These are phyloP conservation scores for Sitta carolinensis DNA, from an alignment of 2,797 vertebrate genomes.

Conservation along the genomic window DNA sequence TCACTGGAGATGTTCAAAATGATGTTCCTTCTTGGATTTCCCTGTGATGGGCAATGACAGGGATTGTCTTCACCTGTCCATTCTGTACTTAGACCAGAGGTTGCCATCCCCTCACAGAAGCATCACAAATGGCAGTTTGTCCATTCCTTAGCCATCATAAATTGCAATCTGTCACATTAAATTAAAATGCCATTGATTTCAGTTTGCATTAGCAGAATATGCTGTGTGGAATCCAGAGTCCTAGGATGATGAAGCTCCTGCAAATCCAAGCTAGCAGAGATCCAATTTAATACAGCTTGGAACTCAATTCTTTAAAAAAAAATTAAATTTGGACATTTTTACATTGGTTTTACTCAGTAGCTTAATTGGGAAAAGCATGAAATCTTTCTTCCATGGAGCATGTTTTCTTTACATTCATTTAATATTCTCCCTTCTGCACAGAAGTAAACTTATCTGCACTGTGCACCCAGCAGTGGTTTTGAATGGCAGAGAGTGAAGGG, in stretches of 20 bases:
- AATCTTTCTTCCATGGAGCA: background rate
- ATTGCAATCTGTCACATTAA: background rate
- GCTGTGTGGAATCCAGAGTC: background rate
- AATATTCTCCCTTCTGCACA: background rate
- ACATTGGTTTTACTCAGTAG: background rate
- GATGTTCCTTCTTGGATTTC: background rate
- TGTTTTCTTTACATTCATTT: background rate
- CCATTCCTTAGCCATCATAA: background rate
- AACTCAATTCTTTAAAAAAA: background rate
- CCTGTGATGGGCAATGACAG: background rate
- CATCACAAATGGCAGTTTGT: background rate
- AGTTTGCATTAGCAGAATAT: background rate
- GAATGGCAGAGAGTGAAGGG: background rate
- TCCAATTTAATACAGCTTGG: background rate
- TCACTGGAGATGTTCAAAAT: background rate
- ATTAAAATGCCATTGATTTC: constrained; percentile 9
- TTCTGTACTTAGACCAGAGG: background rate
- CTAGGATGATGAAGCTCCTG: background rate
- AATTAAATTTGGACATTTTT: background rate
- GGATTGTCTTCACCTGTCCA: background rate
- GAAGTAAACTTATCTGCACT: constrained; percentile 14
- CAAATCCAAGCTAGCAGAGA: background rate
- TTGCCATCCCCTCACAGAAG: background rate
- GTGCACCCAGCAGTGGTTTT: constrained; percentile 6
- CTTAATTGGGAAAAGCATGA: background rate